Evolutionary conservation across 2,888 invertebrate genomes (phyloP).

Genomic region (Meandrusa payeni): DNA sequence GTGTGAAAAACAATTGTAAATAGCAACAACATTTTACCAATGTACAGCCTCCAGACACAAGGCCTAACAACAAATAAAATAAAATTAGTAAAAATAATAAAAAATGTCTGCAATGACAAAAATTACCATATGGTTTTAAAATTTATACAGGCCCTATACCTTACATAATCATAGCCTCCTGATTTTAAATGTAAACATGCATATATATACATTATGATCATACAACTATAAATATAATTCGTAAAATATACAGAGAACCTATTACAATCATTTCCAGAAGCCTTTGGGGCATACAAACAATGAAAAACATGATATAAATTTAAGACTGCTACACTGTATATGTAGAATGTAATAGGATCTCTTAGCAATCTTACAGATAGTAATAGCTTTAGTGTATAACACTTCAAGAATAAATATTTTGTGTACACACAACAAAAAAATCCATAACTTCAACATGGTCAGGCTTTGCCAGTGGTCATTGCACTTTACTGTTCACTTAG

Average conservation of each 20-base stretch:
- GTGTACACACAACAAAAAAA: constrained; percentile 55
- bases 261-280: constrained; percentile 19
- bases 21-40: constrained; percentile 26
- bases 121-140: constrained; percentile 14
- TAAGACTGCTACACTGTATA: constrained; percentile 15
- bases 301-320: constrained; percentile 20
- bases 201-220: constrained; percentile 13
- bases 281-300: constrained; percentile 6
- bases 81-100: constrained; percentile 9
- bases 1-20: constrained; percentile 28
- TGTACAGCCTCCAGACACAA: constrained; percentile 17
- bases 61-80: constrained; percentile 17
- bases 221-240: constrained; percentile 21
- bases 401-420: constrained; percentile 61
- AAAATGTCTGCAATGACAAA: background rate
- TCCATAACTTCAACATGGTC: constrained; percentile 60
- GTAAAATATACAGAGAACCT: constrained; percentile 23
- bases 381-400: constrained; percentile 56
- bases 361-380: constrained; percentile 16
- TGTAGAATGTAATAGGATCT: constrained; percentile 22
- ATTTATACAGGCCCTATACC: constrained; percentile 18
- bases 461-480: constrained; percentile 74
- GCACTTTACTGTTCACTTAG: constrained; percentile 61
- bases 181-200: constrained; percentile 22
- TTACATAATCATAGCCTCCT: constrained; percentile 26